Evolutionary conservation across 2,888 invertebrate species (phyloP), one percentile per base, ranked within the genome.

Genomic region (Trichacis sp.): DNA sequence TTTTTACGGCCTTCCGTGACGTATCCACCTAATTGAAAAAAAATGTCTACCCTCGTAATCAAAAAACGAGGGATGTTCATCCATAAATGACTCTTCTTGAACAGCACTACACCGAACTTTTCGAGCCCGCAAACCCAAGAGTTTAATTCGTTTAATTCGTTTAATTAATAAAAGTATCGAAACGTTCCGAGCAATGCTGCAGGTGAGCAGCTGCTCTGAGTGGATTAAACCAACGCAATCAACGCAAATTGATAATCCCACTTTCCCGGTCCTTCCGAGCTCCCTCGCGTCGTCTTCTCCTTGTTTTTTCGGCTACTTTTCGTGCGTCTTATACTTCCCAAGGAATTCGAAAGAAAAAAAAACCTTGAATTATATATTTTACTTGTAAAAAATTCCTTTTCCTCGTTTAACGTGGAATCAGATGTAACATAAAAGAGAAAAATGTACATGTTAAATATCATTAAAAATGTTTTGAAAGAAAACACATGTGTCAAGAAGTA

Each of bases 231-330:
- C 73, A 74, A 75, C 76, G 77, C 77, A 77, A 80, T 80, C 78
- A 79, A 77, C 75, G 78, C 77, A 77, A 78, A 80, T 79, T 80
- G 79, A 79, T 78, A 78, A 80, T 79, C 77, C 77, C 75, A 76
- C 78, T 80, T 77, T 75, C 70, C 63, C 64, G 68, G 53, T 58
- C 64, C 64, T 66, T 62, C 48, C 56, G 53, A 63, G 63, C 57
- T 55, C 62, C 70, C 51, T 60, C 58, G 47, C 51, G 53, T 60
- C 48, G 56, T 64, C 33, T 9, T n/a, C n/a, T 33, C n/a, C 33
- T 2, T 33, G 33, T 33, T 33, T 33, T 24, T 33, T 33, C 33
- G 33, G 33, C 33, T 11, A 33, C 33, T 24, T 5, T 5, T 3
- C 24, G 24, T 24, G 24, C 24, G 24, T 24, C 3, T 8, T 5